Evolutionary conservation across 2,888 invertebrate genomes (phyloP).

Genomic region (Andricus curvator): DNA sequence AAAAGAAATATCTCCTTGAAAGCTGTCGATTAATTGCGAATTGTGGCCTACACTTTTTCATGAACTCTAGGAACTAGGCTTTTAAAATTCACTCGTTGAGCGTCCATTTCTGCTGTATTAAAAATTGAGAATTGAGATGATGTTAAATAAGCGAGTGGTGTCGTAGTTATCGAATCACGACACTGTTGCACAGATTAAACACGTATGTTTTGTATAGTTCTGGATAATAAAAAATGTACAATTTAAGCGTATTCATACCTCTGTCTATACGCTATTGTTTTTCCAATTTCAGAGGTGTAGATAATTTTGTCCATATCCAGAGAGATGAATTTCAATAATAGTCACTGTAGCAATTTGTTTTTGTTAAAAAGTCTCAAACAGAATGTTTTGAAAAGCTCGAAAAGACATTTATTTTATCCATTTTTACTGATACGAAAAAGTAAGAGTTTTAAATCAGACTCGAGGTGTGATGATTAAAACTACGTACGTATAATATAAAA

Average conservation of each 20-base stretch:
- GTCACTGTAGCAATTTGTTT: conserved; percentile 2
- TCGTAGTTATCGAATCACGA: conserved; percentile 6
- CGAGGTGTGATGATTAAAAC: background rate
- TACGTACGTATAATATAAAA: conserved; percentile 27
- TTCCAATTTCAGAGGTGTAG: background rate
- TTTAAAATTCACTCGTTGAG: background rate
- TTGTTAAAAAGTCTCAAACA: background rate
- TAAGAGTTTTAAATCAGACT: background rate
- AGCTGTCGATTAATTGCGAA: conserved; percentile 19
- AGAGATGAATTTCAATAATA: background rate
- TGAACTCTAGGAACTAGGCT: conserved; percentile 6
- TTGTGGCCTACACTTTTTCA: conserved; percentile 33
- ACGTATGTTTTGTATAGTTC: conserved; percentile 25
- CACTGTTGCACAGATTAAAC: conserved; percentile 24
- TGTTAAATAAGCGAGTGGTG: conserved; percentile 20
- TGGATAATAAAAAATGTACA: background rate
- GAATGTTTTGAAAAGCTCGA: background rate
- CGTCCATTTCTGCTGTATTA: background rate
- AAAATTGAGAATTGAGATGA: background rate
- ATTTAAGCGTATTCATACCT: background rate
- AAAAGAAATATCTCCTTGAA: background rate
- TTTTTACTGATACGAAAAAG: conserved; percentile 3
- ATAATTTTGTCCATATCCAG: background rate
- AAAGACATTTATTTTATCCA: background rate
- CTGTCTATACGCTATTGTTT: background rate